Evolutionary conservation across 2,888 invertebrate genomes (phyloP), one percentile per base, ranked within the genome.

Genomic region (Leucophenga maculata): DNA sequence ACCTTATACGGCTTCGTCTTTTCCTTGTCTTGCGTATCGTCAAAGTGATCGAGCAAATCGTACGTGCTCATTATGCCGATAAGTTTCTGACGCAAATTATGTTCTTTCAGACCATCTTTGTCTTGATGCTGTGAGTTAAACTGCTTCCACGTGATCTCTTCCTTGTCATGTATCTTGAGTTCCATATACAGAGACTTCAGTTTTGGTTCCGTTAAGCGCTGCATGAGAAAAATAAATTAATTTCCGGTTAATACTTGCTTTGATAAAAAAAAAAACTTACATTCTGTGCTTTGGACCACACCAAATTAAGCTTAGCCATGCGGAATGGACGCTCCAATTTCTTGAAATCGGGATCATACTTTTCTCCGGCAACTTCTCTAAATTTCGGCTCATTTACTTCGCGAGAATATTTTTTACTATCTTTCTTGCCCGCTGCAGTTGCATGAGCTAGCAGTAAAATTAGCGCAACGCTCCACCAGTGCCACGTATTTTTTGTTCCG

Each of bases 221-320:
- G 4, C 26, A 4, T 4, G 26, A 3, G 64, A 4, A 69, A 68
- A 44, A 20, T 69, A 18, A 14, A 46, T 44, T 3, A n/a, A 22
- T 31, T 39, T 64, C 16, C 62, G 54, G 22, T 22, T 54, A 6
- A 31, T 59, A 65, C 32, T 22, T 18, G 3, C 18, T 22, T 65
- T 26, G 44, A 6, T 16, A 32, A 13, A 22, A 6, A 46, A 6
- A 6, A 31, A 8, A 46, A 89, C 90, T 90, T 91, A 97, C 97
- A 88, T 94, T 93, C 88, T 94, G 93, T 13, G 97, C 97, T 90
- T 97, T 97, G 3, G 92, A 89, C 97, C 97, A 97, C 26, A 97
- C 89, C 70, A 95, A 88, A 89, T 97, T 97, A 44, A 97, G 88
- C 89, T 97, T 97, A 39, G 94, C 93, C 93, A 97, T 96, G 77